Evolutionary conservation across 2,888 invertebrate genomes (phyloP).

Genomic region (Netelia virgata): DNA sequence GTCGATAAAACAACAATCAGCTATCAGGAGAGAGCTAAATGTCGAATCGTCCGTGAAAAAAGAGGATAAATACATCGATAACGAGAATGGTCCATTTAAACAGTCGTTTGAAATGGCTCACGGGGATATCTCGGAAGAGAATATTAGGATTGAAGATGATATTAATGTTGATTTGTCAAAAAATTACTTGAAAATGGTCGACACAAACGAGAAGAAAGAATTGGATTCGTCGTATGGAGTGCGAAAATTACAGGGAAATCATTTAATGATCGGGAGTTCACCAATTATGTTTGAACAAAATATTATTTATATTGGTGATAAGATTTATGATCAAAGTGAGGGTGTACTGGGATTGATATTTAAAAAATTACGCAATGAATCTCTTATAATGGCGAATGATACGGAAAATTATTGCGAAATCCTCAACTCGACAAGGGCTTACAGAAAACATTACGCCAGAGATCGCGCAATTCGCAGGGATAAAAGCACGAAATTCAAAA

Average conservation of each 20-base stretch:
- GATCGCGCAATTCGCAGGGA: slow-evolving; percentile 28
- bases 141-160: too few species aligned
- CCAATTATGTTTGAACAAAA: slow-evolving; percentile 43
- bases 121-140: too few species aligned
- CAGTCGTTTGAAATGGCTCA: neutral
- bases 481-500: slow-evolving; percentile 30
- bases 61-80: neutral
- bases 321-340: slow-evolving; percentile 43
- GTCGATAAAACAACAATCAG: too few species aligned
- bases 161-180: too few species aligned
- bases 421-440: slow-evolving; percentile 59
- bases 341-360: slow-evolving; percentile 66
- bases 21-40: neutral
- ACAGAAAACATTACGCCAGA: slow-evolving; percentile 55
- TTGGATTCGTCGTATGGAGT: slow-evolving; percentile 39
- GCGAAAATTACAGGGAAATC: slow-evolving; percentile 35
- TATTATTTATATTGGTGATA: too few species aligned
- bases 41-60: slow-evolving; percentile 10
- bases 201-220: neutral
- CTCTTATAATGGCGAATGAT: slow-evolving; percentile 15
- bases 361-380: slow-evolving; percentile 53
- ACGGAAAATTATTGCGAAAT: slow-evolving; percentile 54
- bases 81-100: neutral
- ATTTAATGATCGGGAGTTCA: slow-evolving; percentile 54
- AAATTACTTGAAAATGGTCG: neutral